These are phyloP conservation scores for Micromys minutus DNA, from an alignment of 2,113 vertebrate species.

Conservation along the genomic window DNA sequence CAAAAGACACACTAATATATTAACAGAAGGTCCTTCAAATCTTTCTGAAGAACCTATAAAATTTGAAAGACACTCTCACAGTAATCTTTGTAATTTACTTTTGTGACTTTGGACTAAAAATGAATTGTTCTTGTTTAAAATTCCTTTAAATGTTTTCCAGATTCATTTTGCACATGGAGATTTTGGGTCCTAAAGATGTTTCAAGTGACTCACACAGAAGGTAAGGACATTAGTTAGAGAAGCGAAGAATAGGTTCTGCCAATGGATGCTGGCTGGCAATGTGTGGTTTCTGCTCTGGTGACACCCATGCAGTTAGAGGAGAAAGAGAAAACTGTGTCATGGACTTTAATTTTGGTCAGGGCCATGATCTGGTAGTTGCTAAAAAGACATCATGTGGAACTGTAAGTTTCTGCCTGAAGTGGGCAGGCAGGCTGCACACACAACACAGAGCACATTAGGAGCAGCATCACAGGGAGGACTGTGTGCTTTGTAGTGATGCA, in stretches of 20 bases:
- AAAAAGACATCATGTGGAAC: not conserved
- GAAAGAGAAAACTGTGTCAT: not conserved
- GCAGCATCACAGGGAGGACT: not conserved
- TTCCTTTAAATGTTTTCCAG: not conserved
- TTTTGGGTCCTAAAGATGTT: not conserved
- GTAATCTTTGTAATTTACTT: not conserved
- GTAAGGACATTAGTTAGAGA: not conserved
- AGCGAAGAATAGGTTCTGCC: not conserved
- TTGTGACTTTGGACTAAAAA: not conserved
- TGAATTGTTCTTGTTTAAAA: not conserved
- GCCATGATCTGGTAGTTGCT: not conserved
- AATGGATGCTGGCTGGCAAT: not conserved
- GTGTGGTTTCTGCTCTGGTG: not conserved
- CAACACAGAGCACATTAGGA: not conserved
- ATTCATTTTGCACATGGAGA: not conserved
- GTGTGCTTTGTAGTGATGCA: not conserved
- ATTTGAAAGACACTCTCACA: not conserved
- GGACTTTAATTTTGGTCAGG: not conserved
- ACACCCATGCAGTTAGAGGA: not conserved
- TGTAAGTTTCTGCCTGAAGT: not conserved
- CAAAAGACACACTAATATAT: not conserved
- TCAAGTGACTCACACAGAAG: not conserved
- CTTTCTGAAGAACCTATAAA: not conserved
- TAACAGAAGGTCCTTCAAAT: not conserved
- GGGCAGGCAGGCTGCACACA: not conserved